These are phyloP conservation scores for Piezodorus guildinii DNA, from an alignment of 1,140 invertebrate genomes.

Conservation along the genomic window DNA sequence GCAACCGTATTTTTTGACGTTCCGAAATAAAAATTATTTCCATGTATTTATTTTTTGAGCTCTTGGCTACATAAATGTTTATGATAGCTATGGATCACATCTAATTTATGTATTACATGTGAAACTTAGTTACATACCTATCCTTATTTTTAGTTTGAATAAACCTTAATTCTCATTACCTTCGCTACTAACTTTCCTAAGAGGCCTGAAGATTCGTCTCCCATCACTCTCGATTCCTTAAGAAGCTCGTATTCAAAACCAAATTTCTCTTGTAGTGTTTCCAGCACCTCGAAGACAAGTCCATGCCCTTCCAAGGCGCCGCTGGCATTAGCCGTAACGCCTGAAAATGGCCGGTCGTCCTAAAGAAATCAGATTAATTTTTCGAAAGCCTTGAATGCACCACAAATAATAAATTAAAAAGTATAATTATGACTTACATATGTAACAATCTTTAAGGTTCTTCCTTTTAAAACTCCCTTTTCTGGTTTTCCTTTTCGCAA, in stretches of 20 bases:
- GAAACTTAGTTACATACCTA: too few species aligned
- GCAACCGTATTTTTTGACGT: too few species aligned
- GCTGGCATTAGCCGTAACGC: conserved; percentile 38
- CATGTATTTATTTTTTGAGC: too few species aligned
- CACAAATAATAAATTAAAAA: background rate
- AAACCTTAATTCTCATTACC: conserved; percentile 36
- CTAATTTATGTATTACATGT: too few species aligned
- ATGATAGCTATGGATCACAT: too few species aligned
- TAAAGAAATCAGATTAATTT: conserved; percentile 30
- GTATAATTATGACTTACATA: conserved; percentile 24
- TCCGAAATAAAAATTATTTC: too few species aligned
- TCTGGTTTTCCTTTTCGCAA: conserved; percentile 26
- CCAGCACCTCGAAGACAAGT: conserved; percentile 56
- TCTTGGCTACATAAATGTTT: too few species aligned
- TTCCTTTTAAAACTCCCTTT: conserved; percentile 27
- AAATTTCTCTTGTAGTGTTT: conserved; percentile 52
- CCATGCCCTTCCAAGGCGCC: conserved; percentile 46
- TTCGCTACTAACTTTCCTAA: conserved; percentile 44
- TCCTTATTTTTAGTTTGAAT: background rate
- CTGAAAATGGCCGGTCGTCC: conserved; percentile 47
- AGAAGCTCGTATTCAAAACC: conserved; percentile 60
- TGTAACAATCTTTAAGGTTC: conserved; percentile 29
- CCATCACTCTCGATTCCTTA: conserved; percentile 44
- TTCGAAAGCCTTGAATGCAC: background rate
- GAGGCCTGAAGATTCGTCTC: conserved; percentile 44